Evolutionary conservation across 2,797 vertebrate genomes (phyloP).

Genomic region (Phataginus tricuspis): DNA sequence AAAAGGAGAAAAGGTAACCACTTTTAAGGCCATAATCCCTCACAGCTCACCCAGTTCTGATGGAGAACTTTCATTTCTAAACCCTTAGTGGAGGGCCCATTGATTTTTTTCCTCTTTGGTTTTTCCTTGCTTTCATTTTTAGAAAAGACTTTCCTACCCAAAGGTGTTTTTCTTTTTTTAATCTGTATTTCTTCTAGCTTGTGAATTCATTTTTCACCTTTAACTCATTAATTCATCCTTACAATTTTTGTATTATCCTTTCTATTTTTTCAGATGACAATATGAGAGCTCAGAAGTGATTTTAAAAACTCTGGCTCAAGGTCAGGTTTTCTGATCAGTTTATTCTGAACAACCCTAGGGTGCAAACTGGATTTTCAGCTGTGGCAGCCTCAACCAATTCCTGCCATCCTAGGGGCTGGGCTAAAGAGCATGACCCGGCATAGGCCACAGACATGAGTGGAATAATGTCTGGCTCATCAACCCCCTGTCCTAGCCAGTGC

Average conservation of each 20-base stretch:
- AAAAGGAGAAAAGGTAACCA: neutral
- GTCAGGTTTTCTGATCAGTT: neutral
- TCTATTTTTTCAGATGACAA: constrained; percentile 2
- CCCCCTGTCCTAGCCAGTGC: rapidly evolving
- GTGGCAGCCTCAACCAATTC: neutral
- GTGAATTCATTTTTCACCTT: constrained; percentile 16
- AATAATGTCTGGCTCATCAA: neutral
- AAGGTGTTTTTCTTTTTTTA: neutral
- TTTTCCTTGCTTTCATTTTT: constrained; percentile 1
- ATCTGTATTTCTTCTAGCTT: neutral
- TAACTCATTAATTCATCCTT: neutral
- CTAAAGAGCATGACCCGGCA: neutral
- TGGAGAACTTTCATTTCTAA: neutral
- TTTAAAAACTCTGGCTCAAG: neutral
- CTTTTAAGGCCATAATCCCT: neutral
- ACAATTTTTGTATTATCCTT: neutral
- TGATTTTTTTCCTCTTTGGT: neutral
- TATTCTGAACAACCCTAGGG: neutral
- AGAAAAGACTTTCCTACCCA: neutral
- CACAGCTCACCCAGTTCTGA: neutral
- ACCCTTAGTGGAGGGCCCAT: neutral
- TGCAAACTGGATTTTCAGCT: constrained; percentile 24
- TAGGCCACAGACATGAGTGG: neutral
- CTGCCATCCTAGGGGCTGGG: neutral
- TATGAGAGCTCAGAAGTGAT: neutral